Evolutionary conservation across 2,113 vertebrate genomes (phyloP).

Genomic region (Elgaria multicarinata): DNA sequence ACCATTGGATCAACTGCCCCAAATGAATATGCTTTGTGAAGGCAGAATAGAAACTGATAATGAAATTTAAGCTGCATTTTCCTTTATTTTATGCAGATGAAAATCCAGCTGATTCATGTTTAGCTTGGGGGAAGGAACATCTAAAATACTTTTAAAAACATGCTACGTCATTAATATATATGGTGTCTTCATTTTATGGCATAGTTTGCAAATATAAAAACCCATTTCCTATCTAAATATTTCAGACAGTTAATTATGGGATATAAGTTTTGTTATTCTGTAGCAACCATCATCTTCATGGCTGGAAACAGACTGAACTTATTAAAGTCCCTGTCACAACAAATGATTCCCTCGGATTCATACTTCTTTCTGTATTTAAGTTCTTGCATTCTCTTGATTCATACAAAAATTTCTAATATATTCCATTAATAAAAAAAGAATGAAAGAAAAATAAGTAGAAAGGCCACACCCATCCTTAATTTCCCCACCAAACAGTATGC

Average conservation of each 20-base stretch:
- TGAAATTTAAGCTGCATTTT: neutral
- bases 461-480: neutral
- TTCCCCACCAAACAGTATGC: conserved; percentile 7
- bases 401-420: neutral
- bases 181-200: neutral
- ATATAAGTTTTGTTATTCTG: neutral
- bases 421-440: neutral
- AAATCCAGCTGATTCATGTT: neutral
- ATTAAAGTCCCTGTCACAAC: neutral
- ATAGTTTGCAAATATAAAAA: neutral
- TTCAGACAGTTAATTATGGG: neutral
- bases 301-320: neutral
- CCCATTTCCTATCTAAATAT: neutral
- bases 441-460: neutral
- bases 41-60: neutral
- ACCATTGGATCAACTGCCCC: neutral
- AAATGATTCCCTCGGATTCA: neutral
- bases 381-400: neutral
- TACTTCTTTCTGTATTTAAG: neutral
- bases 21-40: neutral
- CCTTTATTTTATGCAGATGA: neutral
- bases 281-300: neutral
- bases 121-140: neutral
- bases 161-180: neutral
- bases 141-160: neutral